A percentile compares a stretch with the other conserved stretches of the same genome.
These are phyloP conservation scores for Smittia aterrima DNA, from an alignment of 2,888 invertebrate genomes.

Conservation along the genomic window DNA sequence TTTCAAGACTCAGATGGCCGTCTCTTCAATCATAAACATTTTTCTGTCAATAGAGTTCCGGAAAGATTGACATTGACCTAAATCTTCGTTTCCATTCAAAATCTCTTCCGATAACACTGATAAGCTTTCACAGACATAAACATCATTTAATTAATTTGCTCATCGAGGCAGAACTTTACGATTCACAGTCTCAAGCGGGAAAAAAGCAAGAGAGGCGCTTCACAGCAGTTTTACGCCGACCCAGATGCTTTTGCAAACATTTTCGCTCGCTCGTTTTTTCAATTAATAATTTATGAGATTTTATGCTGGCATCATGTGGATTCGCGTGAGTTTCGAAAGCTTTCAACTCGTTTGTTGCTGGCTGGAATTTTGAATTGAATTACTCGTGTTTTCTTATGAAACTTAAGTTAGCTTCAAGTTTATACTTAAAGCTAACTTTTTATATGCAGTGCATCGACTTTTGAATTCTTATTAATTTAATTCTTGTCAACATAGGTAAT, in stretches of 20 bases:
- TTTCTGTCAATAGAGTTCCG: too few species aligned
- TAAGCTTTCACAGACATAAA: neutral
- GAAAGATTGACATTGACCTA: neutral
- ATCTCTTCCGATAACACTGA: neutral
- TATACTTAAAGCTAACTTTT: too few species aligned
- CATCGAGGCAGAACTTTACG: neutral
- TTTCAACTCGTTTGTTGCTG: neutral
- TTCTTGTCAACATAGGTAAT: too few species aligned
- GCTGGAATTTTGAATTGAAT: neutral
- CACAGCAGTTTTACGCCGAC: neutral
- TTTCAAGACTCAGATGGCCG: too few species aligned
- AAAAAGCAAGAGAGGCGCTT: neutral
- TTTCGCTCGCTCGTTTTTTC: neutral
- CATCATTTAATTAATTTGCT: neutral
- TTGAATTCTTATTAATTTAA: too few species aligned
- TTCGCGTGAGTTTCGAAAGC: neutral
- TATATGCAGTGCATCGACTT: too few species aligned
- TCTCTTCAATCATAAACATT: too few species aligned
- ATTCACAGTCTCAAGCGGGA: neutral
- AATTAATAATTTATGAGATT: constrained; percentile 12
- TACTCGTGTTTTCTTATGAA: neutral
- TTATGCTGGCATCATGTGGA: constrained; percentile 1
- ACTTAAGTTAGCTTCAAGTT: too few species aligned
- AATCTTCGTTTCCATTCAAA: too few species aligned
- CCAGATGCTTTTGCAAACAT: neutral